These are phyloP conservation scores for Tiliacea citrago DNA, from an alignment of 2,888 invertebrate genomes.

Conservation along the genomic window DNA sequence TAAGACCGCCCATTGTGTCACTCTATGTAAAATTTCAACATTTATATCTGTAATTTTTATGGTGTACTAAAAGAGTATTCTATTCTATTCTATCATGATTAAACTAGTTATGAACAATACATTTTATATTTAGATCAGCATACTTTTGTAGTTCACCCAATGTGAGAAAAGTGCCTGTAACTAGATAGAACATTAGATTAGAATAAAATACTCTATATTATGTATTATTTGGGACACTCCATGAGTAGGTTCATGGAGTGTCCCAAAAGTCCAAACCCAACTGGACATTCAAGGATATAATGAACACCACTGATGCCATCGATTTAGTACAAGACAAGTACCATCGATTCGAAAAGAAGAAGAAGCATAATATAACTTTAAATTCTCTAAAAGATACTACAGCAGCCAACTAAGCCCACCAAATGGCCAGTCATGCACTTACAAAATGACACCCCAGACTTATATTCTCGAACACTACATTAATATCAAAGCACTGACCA, in stretches of 20 bases:
- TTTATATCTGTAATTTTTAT: too few relatives aligned
- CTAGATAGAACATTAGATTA: too few relatives aligned
- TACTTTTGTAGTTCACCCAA: neutral
- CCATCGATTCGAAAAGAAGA: neutral
- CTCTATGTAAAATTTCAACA: too few relatives aligned
- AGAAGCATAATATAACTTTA: neutral
- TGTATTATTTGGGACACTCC: too few relatives aligned
- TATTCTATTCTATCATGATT: too few relatives aligned
- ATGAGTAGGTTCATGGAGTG: too few relatives aligned
- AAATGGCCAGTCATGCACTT: constrained; percentile 20
- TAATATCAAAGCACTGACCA: constrained; percentile 10
- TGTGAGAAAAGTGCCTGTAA: neutral
- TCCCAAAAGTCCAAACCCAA: neutral
- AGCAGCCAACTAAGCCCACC: neutral
- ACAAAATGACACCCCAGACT: constrained; percentile 26
- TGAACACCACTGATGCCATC: neutral
- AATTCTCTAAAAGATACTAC: neutral
- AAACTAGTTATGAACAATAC: neutral
- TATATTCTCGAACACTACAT: neutral
- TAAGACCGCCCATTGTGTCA: too few relatives aligned
- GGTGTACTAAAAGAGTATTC: too few relatives aligned
- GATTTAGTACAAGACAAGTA: neutral
- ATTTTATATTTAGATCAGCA: neutral
- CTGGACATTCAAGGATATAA: neutral
- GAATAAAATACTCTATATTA: too few relatives aligned